These are phyloP conservation scores for Geococcyx californianus DNA, from an alignment of 2,113 vertebrate species.

Conservation along the genomic window DNA sequence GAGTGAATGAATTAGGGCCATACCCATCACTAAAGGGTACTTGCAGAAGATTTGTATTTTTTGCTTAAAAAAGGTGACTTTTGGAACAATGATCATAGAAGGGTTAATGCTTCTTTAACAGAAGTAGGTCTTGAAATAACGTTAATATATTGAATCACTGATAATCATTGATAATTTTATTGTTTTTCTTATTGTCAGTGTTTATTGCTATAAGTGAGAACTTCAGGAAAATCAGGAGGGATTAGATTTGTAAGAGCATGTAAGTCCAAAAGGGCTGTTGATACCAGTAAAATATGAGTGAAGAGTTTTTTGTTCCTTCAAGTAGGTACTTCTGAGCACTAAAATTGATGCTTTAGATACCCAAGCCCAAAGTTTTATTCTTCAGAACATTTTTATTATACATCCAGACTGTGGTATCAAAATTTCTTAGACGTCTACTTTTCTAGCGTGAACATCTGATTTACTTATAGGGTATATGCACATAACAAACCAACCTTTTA, in stretches of 20 bases:
- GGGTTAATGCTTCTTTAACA: not conserved
- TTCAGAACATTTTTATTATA: not conserved
- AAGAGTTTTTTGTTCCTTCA: not conserved
- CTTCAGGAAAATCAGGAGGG: not conserved
- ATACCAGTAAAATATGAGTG: not conserved
- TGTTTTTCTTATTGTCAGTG: not conserved
- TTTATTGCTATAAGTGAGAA: not conserved
- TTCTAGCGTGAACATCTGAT: not conserved
- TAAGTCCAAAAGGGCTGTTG: not conserved
- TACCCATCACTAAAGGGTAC: slow-evolving; percentile 57
- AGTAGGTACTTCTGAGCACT: not conserved
- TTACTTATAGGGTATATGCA: not conserved
- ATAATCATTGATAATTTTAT: not conserved
- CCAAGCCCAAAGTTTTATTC: not conserved
- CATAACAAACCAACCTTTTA: not conserved
- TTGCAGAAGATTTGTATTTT: slow-evolving; percentile 33
- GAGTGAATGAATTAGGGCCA: slow-evolving; percentile 71
- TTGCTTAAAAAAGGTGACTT: not conserved
- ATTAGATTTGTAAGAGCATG: not conserved
- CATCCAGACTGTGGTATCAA: not conserved
- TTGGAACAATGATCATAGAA: not conserved
- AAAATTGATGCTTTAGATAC: not conserved
- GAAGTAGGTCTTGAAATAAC: not conserved
- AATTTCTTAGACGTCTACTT: not conserved
- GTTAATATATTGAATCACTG: not conserved